These are phyloP conservation scores for Chanos chanos DNA, from an alignment of 2,797 vertebrate genomes.

Conservation along the genomic window DNA sequence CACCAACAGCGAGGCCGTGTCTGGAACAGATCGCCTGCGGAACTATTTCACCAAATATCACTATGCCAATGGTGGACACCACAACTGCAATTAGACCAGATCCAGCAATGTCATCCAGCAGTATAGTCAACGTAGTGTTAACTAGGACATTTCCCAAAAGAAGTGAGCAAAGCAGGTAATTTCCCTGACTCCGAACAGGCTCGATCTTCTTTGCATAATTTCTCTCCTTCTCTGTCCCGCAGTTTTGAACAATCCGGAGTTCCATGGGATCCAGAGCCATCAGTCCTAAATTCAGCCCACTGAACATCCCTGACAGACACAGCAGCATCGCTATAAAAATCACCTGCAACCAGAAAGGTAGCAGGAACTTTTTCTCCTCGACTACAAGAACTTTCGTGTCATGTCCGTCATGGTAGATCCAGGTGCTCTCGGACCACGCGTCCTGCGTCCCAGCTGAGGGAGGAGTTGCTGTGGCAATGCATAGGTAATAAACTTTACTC, in stretches of 20 bases:
- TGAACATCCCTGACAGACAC: constrained; percentile 86
- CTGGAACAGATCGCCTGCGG: constrained; percentile 85
- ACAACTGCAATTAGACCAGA: constrained; percentile 84
- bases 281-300: constrained; percentile 83
- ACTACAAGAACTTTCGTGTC: constrained; percentile 85
- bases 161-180: constrained; percentile 84
- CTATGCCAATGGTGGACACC: constrained; percentile 84
- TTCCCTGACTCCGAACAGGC: constrained; percentile 82
- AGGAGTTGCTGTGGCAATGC: constrained; percentile 70
- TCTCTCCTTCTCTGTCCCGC: constrained; percentile 82
- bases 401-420: constrained; percentile 82
- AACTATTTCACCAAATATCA: constrained; percentile 86
- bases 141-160: constrained; percentile 84
- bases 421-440: constrained; percentile 75
- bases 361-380: constrained; percentile 83
- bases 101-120: constrained; percentile 83
- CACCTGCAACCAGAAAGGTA: constrained; percentile 86
- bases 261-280: constrained; percentile 89
- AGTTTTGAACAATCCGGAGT: constrained; percentile 85
- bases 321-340: constrained; percentile 84
- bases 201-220: constrained; percentile 84
- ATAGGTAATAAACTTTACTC: constrained; percentile 82
- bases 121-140: constrained; percentile 85
- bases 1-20: constrained; percentile 82
- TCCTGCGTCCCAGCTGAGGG: constrained; percentile 46